Percentiles rank a stretch among this genome's conserved stretches.
Conservation (phyloP, 2,113 vertebrate species). For the Psittacus erithacus region DNA sequence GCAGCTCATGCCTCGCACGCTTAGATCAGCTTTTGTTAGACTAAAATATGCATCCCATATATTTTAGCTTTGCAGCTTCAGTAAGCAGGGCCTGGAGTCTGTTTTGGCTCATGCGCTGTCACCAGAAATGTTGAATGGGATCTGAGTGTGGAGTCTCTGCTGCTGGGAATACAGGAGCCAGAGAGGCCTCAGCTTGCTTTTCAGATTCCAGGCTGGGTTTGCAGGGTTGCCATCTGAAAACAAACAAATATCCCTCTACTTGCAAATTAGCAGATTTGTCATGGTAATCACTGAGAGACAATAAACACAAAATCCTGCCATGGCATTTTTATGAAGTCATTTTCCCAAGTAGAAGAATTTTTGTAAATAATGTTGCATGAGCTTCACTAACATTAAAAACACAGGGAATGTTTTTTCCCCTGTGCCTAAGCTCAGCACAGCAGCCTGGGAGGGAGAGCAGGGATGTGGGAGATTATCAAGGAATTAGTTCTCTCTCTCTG, state of each 20-base stretch:
- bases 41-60: conserved; percentile 8
- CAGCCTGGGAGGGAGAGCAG: not conserved
- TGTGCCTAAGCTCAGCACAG: not conserved
- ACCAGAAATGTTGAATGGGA: not conserved
- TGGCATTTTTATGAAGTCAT: conserved; percentile 27
- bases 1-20: not conserved
- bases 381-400: conserved; percentile 24
- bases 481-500: conserved; percentile 7
- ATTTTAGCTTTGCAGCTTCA: conserved; percentile 17
- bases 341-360: conserved; percentile 25
- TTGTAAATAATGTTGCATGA: not conserved
- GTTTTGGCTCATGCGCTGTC: not conserved
- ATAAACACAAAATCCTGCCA: conserved; percentile 32
- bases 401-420: not conserved
- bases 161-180: conserved; percentile 13
- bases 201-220: conserved; percentile 33
- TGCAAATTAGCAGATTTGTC: conserved; percentile 47
- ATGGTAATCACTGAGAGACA: conserved; percentile 35
- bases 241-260: conserved; percentile 30
- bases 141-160: not conserved
- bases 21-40: conserved; percentile 13
- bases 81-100: not conserved
- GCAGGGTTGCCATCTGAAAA: conserved; percentile 38
- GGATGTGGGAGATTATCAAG: conserved; percentile 2
- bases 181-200: conserved; percentile 5